Evolutionary conservation across 2,888 invertebrate species (phyloP).

Genomic region (Cheilosia grossa): DNA sequence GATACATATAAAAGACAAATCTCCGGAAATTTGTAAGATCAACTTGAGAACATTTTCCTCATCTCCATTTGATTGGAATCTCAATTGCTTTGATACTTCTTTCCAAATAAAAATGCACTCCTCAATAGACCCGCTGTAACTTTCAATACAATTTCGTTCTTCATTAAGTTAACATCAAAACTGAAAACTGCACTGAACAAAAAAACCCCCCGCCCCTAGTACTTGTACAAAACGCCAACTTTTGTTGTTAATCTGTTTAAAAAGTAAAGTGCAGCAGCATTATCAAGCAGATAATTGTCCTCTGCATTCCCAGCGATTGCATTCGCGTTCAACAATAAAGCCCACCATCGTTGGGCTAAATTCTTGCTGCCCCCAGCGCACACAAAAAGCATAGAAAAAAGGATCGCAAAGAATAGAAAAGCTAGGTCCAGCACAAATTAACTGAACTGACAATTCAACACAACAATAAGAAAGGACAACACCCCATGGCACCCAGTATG

Average conservation of each 20-base stretch:
- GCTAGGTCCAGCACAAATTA: slow-evolving; percentile 69
- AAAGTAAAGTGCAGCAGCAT: slow-evolving; percentile 69
- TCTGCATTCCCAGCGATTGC: slow-evolving; percentile 62
- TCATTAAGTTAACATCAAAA: slow-evolving; percentile 49
- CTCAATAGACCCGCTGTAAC: slow-evolving; percentile 50
- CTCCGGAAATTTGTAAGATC: background rate
- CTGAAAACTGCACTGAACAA: slow-evolving; percentile 27
- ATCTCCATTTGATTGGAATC: slow-evolving; percentile 35
- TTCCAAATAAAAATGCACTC: background rate
- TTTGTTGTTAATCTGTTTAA: slow-evolving; percentile 73
- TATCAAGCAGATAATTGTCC: slow-evolving; percentile 73
- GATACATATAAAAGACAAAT: background rate
- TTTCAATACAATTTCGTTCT: slow-evolving; percentile 64
- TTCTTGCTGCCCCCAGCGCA: slow-evolving; percentile 35
- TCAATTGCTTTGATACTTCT: slow-evolving; percentile 38
- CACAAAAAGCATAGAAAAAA: slow-evolving; percentile 14
- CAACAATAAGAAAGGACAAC: slow-evolving; percentile 65
- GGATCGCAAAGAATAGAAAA: slow-evolving; percentile 51
- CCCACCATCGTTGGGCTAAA: slow-evolving; percentile 38
- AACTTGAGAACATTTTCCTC: slow-evolving; percentile 22
- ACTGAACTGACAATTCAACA: slow-evolving; percentile 71
- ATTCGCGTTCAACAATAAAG: slow-evolving; percentile 45
- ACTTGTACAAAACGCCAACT: slow-evolving; percentile 64
- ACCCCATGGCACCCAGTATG: slow-evolving; percentile 7
- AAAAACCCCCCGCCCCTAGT: background rate